Conservation (phyloP, 35 echinoderm and acorn worm species). For the Ophiothrix spiculata region DNA sequence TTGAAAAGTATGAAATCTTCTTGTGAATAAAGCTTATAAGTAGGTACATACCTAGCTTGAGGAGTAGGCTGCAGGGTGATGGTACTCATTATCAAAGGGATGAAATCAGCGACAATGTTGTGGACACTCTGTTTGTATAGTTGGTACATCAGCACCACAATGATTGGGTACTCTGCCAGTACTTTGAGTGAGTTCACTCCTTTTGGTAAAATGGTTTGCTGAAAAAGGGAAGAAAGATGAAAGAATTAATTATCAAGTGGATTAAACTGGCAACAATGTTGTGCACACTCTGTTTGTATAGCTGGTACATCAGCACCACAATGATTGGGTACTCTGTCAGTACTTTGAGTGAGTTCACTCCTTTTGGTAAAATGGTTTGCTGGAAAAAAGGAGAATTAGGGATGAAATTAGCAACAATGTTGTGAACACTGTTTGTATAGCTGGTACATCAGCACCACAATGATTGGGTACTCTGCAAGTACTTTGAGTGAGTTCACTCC, state of each 20-base stretch:
- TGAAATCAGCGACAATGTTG: conserved; percentile 87
- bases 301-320: conserved; percentile 95
- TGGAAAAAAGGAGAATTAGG: conserved; percentile 56
- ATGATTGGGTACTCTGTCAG: conserved; percentile 93
- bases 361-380: conserved; percentile 95
- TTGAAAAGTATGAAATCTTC: too few species aligned
- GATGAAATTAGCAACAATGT: conserved; percentile 82
- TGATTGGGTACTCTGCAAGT: too few species aligned
- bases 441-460: too few species aligned
- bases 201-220: conserved; percentile 96
- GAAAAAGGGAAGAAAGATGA: conserved; percentile 23
- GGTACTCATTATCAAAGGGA: conserved; percentile 94
- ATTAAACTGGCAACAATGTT: conserved; percentile 53
- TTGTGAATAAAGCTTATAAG: too few species aligned
- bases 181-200: conserved; percentile 89
- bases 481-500: too few species aligned
- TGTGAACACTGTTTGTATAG: conserved; percentile 83
- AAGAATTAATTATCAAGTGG: too few species aligned
- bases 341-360: conserved; percentile 85
- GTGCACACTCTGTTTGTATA: conserved; percentile 91
- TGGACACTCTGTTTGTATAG: conserved; percentile 92
- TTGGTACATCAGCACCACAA: conserved; percentile 96
- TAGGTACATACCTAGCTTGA: conserved; percentile 69
- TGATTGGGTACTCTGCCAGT: conserved; percentile 89
- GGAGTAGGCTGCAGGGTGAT: conserved; percentile 87